Conservation (phyloP, 2,113 vertebrate genomes). For the Camarhynchus parvulus region DNA sequence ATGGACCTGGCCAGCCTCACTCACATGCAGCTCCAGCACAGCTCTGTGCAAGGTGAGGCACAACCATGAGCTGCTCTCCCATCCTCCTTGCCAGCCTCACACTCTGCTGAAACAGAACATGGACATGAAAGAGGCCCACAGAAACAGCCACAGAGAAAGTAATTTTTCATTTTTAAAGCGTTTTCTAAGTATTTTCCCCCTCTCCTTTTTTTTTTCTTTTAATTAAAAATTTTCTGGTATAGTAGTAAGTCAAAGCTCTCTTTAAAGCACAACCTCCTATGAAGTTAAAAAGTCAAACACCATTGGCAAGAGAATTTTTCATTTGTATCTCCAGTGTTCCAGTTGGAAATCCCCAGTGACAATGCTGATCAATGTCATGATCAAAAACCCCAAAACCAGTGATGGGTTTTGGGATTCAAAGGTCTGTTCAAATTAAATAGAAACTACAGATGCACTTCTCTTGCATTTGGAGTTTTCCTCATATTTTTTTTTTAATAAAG, state of each 20-base stretch:
- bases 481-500: not conserved
- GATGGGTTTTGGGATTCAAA: not conserved
- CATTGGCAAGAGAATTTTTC: not conserved
- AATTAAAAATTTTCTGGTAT: not conserved
- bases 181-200: not conserved
- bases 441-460: not conserved
- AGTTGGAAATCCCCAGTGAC: not conserved
- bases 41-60: not conserved
- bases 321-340: not conserved
- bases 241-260: not conserved
- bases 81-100: not conserved
- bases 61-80: not conserved
- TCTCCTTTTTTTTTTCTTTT: not conserved
- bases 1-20: not conserved
- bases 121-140: not conserved
- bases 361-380: not conserved
- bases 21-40: not conserved
- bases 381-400: not conserved
- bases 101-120: not conserved
- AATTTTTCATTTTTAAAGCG: not conserved
- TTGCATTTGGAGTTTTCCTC: not conserved
- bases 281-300: not conserved
- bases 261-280: not conserved
- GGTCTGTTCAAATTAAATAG: not conserved
- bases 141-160: not conserved